Percentiles rank a stretch among this genome's conserved stretches.
These are phyloP conservation scores for Drosophila kikkawai DNA, from an alignment of 1,140 invertebrate genomes.

Conservation along the genomic window DNA sequence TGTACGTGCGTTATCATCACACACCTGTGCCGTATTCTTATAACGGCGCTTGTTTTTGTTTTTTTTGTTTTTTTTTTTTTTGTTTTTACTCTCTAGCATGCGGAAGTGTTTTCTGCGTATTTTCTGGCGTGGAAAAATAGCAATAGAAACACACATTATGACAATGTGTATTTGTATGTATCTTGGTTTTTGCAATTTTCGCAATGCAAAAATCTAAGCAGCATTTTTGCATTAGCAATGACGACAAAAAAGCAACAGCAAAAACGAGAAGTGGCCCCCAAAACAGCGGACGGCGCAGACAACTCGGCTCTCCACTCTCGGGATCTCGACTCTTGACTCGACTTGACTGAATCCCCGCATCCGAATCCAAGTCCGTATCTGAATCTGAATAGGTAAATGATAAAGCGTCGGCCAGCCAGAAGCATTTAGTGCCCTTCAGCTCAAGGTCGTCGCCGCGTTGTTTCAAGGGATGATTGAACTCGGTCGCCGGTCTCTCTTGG, in stretches of 20 bases:
- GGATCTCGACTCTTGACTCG: constrained; percentile 4
- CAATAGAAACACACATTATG: constrained; percentile 18
- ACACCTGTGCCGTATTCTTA: constrained; percentile 13
- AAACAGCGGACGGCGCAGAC: constrained; percentile 45
- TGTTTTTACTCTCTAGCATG: constrained; percentile 34
- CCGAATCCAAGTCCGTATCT: constrained; percentile 16
- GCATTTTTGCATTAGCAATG: constrained; percentile 29
- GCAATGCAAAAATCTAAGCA: constrained; percentile 45
- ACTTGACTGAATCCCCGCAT: constrained; percentile 5
- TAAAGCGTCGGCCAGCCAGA: constrained; percentile 27
- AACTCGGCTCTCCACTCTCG: constrained; percentile 50
- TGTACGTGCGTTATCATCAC: constrained; percentile 19
- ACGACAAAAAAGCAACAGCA: constrained; percentile 7
- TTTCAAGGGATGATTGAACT: not conserved
- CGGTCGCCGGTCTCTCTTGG: not conserved
- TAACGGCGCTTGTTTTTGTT: constrained; percentile 15
- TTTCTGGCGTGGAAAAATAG: constrained; percentile 42
- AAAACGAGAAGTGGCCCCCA: constrained; percentile 13
- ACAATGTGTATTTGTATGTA: not conserved
- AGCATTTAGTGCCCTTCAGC: constrained; percentile 36
- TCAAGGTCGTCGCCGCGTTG: constrained; percentile 59
- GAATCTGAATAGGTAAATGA: constrained; percentile 15
- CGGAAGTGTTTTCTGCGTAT: constrained; percentile 50
- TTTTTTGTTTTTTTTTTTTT: not conserved
- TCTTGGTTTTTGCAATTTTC: not conserved